Evolutionary conservation across 2,113 vertebrate species (phyloP).

Genomic region (Corythaixoides concolor): DNA sequence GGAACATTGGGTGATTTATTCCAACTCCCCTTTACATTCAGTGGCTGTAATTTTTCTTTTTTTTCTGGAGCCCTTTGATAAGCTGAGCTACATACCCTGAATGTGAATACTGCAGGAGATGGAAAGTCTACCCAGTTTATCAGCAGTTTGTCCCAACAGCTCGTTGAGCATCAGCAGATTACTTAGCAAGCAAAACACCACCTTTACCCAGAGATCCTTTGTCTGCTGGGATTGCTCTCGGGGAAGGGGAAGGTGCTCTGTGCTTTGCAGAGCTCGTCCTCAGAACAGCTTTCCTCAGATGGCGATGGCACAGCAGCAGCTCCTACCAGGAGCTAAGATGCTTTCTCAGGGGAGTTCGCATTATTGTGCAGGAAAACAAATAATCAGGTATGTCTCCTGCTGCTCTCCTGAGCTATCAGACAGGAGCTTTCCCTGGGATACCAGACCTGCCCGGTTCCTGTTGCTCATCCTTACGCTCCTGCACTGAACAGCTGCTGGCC

Average conservation of each 20-base stretch:
- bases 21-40: background rate
- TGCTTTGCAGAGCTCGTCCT: rapidly evolving
- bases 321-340: background rate
- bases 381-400: rapidly evolving
- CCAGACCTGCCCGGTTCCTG: background rate
- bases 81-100: rapidly evolving
- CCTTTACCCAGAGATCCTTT: rapidly evolving
- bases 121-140: rapidly evolving
- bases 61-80: background rate
- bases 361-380: background rate
- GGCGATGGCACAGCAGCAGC: background rate
- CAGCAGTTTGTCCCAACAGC: too few species aligned
- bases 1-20: background rate
- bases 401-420: background rate
- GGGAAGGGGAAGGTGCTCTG: background rate
- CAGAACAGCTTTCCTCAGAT: background rate
- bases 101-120: background rate
- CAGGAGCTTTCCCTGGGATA: background rate
- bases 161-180: background rate
- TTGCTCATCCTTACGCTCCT: rapidly evolving
- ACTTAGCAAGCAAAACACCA: background rate
- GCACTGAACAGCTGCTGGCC: rapidly evolving
- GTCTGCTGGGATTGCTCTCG: rapidly evolving
- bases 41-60: background rate
- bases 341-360: background rate